Base-by-base conservation (phyloP, 2,797 vertebrate genomes). In the Nannoperca australis region DNA sequence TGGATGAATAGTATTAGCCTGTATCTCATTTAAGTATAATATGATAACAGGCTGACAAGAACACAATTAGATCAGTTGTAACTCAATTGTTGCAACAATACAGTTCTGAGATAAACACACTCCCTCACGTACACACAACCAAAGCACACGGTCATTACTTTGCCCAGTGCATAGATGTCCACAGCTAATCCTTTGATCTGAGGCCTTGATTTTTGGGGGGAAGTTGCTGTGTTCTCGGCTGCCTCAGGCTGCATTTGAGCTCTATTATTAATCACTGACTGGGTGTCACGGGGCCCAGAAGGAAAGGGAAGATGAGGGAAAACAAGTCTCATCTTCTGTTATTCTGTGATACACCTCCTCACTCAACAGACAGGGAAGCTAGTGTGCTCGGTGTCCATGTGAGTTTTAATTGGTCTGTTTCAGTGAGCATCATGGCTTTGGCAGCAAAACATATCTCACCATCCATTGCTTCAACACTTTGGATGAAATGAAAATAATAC, bases 261-360 rank as follows among this genome's bases (percentile, higher is more conserved):
- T 91, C 54, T 75, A 86, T 92, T 90, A 93, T 93, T 89, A 73
- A 91, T 91, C 77, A 56, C n/a, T 4, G 40, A 81, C n/a, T 4
- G 40, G 80, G 72, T 78, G 70, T 85, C 72, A 76, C 59, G 1
- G 34, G 30, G 67, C 70, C 60, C 59, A 60, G 56, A 59, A 74
- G 79, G n/a, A 60, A 76, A 51, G 58, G 14, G 50, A 69, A 79
- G 72, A 79, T 1, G n/a, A 70, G 65, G 30, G 55, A 78, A 85
- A 76, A 84, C 70, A 79, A 83, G 50, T 32, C 58, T 85, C 8
- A 32, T 85, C 79, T 55, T 70, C 65, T 77, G 11, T 66, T 79
- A 72, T 81, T 69, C 81, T 83, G 76, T 83, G 66, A 81, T 67
- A 50, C 64, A 67, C 60, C 69, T 78, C 59, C 59, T 78, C 51